A percentile compares a stretch with the other conserved stretches of the same genome.
Evolutionary conservation across 2,888 invertebrate genomes (phyloP).

Genomic region (Drosophila nigricruria): DNA sequence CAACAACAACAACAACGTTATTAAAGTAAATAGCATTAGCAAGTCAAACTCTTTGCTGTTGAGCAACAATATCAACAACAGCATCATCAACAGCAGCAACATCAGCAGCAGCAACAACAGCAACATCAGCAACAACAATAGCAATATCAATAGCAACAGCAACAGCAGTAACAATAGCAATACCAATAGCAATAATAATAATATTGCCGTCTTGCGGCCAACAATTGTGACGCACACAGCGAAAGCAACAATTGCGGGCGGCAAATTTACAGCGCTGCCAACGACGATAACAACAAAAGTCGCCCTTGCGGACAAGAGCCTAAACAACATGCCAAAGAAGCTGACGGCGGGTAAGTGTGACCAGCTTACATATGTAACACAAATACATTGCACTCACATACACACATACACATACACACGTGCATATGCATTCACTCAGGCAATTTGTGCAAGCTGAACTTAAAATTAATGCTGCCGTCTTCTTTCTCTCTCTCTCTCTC

Average conservation of each 20-base stretch:
- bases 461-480: constrained; percentile 48
- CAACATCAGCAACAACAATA: constrained; percentile 3
- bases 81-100: constrained; percentile 29
- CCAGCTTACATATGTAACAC: constrained; percentile 6
- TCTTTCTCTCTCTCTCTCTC: constrained; percentile 51
- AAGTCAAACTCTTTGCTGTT: constrained; percentile 40
- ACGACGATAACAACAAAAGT: constrained; percentile 53
- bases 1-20: constrained; percentile 49
- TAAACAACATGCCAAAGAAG: constrained; percentile 75
- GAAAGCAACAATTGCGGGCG: constrained; percentile 49
- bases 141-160: too few species aligned
- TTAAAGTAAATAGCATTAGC: constrained; percentile 49
- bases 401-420: background rate
- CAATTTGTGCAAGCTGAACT: constrained; percentile 21
- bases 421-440: constrained; percentile 4
- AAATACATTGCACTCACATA: background rate
- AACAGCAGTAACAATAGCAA: background rate
- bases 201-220: constrained; percentile 32
- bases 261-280: constrained; percentile 62
- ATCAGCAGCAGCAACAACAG: constrained; percentile 22
- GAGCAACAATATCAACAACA: constrained; percentile 74
- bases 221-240: constrained; percentile 42
- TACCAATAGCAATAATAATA: constrained; percentile 6
- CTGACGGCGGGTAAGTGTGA: constrained; percentile 61
- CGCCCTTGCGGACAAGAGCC: constrained; percentile 40